Percentiles rank a stretch among this genome's conserved stretches.
These are phyloP conservation scores for Pachyuromys duprasi DNA, from an alignment of 2,797 vertebrate species.

Conservation along the genomic window DNA sequence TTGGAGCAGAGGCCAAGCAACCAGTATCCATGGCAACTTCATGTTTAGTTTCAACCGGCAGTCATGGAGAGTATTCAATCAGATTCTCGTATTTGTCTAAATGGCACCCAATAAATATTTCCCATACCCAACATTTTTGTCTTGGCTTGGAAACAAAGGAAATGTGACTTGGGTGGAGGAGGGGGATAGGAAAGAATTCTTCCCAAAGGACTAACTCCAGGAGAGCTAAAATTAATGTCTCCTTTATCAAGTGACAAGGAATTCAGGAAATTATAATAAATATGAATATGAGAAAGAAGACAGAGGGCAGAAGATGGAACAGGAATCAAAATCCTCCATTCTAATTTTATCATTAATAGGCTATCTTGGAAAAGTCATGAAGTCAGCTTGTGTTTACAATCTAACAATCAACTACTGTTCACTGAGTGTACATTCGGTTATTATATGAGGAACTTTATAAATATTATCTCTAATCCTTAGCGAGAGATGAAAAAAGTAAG, in stretches of 20 bases:
- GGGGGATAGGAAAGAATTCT: not conserved
- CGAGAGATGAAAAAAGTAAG: not conserved
- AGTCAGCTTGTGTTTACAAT: conserved; percentile 16
- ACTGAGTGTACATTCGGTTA: not conserved
- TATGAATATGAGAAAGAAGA: not conserved
- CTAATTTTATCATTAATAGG: conserved; percentile 17
- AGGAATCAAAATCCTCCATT: not conserved
- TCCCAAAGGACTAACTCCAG: conserved; percentile 56
- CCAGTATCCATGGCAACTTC: conserved; percentile 88
- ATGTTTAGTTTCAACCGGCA: conserved; percentile 81
- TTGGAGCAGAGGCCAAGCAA: conserved; percentile 87
- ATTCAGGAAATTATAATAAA: not conserved
- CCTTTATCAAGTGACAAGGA: conserved; percentile 47
- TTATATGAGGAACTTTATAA: not conserved
- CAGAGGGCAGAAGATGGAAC: not conserved
- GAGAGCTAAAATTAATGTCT: conserved; percentile 46
- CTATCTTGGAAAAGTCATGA: not conserved
- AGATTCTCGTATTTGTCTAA: conserved; percentile 84
- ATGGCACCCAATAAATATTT: conserved; percentile 82
- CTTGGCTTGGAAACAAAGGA: conserved; percentile 76
- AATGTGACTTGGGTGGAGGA: not conserved
- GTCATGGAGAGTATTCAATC: conserved; percentile 82
- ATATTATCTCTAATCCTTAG: not conserved
- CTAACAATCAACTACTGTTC: not conserved
- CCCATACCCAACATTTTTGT: conserved; percentile 71